Percentiles rank a stretch among this genome's conserved stretches.
Evolutionary conservation across 1,140 invertebrate genomes (phyloP).

Genomic region (Drosophila miranda): DNA sequence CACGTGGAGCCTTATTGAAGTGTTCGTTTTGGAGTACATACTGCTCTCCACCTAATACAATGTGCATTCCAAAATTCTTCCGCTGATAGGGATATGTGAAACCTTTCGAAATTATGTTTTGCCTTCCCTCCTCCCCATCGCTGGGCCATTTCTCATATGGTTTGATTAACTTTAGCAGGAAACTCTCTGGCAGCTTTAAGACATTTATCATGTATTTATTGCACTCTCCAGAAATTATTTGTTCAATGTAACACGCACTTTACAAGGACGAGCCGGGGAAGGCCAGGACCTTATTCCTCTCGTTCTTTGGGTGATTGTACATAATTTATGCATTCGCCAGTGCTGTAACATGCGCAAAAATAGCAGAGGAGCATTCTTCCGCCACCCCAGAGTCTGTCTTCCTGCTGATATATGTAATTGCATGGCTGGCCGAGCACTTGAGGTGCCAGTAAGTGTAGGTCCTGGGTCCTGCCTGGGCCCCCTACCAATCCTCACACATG

Average conservation of each 20-base stretch:
- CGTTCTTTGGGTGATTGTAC: slow-evolving; percentile 55
- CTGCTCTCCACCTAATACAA: too few species aligned
- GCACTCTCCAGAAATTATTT: slow-evolving; percentile 62
- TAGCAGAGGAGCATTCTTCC: slow-evolving; percentile 41
- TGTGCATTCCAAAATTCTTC: slow-evolving; percentile 9
- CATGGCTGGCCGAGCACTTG: slow-evolving; percentile 63
- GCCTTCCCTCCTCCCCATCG: neutral
- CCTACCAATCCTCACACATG: slow-evolving; percentile 46
- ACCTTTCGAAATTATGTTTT: slow-evolving; percentile 9
- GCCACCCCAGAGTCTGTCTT: slow-evolving; percentile 8
- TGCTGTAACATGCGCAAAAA: slow-evolving; percentile 57
- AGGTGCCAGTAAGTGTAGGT: slow-evolving; percentile 35
- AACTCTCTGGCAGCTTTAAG: slow-evolving; percentile 10
- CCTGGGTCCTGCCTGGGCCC: slow-evolving; percentile 1
- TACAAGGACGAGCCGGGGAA: slow-evolving; percentile 15
- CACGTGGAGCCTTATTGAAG: too few species aligned
- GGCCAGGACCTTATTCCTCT: neutral
- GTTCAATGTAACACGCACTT: slow-evolving; percentile 60
- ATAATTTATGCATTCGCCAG: slow-evolving; percentile 75
- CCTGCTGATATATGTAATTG: slow-evolving; percentile 61
- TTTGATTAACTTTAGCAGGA: slow-evolving; percentile 47
- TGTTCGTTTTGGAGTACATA: too few species aligned
- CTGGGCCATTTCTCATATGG: slow-evolving; percentile 24
- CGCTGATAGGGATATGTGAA: neutral
- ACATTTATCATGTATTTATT: slow-evolving; percentile 69